phyloP scores from a whole-genome alignment of 1,140 invertebrate genomes.

The Drosophila carrolli region DNA sequence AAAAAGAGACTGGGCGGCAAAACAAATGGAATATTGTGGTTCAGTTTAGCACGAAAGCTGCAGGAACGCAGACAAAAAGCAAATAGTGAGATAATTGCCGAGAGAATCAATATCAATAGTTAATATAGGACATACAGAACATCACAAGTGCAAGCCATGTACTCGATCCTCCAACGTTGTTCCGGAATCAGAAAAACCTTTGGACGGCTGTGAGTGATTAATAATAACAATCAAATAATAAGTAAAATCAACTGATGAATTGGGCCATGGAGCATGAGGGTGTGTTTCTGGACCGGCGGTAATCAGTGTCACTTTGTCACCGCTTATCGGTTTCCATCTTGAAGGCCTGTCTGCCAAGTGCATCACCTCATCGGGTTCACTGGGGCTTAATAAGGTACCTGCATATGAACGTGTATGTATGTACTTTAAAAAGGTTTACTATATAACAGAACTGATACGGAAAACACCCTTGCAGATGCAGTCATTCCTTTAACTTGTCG shows the following conservation, averaged over 20 bases:
- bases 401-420: neutral
- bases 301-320: conserved; percentile 29
- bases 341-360: conserved; percentile 29
- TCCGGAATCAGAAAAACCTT: conserved; percentile 46
- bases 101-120: conserved; percentile 7
- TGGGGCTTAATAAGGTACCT: conserved; percentile 7
- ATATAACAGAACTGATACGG: neutral
- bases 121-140: conserved; percentile 1
- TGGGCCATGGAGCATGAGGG: conserved; percentile 24
- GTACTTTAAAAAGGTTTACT: neutral
- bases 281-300: conserved; percentile 24
- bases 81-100: neutral
- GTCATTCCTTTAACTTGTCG: too few species aligned
- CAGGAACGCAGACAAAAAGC: conserved; percentile 47
- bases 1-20: conserved; percentile 26
- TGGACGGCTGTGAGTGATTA: conserved; percentile 58
- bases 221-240: conserved; percentile 4
- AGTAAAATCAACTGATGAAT: conserved; percentile 4
- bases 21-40: conserved; percentile 33
- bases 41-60: conserved; percentile 56
- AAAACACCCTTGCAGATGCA: neutral
- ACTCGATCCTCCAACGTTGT: conserved; percentile 27
- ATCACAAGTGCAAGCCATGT: conserved; percentile 32
- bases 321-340: conserved; percentile 26
- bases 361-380: conserved; percentile 50